These are phyloP conservation scores for Naja naja DNA, from an alignment of 2,113 vertebrate genomes.

Conservation along the genomic window DNA sequence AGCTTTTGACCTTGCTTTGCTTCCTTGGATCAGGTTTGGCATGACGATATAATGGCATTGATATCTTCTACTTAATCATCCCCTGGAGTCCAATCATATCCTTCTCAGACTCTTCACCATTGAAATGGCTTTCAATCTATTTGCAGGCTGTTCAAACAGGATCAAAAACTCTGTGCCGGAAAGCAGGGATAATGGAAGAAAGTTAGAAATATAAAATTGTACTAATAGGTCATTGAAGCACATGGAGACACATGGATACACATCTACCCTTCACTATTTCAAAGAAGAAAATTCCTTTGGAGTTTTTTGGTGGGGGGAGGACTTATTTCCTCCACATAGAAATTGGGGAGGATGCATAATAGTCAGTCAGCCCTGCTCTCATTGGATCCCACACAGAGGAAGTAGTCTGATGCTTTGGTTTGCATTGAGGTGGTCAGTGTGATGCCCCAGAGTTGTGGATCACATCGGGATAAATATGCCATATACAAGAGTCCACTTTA, in stretches of 20 bases:
- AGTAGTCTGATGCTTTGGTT: neutral
- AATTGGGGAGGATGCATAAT: neutral
- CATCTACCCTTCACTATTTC: neutral
- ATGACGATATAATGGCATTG: conserved; percentile 34
- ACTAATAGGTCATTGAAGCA: neutral
- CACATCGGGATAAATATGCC: neutral
- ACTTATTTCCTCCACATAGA: neutral
- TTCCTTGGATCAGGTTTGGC: conserved; percentile 50
- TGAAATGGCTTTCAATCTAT: conserved; percentile 35
- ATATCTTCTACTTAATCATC: conserved; percentile 39
- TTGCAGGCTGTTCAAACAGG: neutral
- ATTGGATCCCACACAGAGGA: neutral
- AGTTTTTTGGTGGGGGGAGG: too few species aligned
- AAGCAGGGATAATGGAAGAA: conserved; percentile 17
- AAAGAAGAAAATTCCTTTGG: neutral
- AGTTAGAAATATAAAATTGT: neutral
- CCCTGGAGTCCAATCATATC: conserved; percentile 38
- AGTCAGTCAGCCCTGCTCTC: neutral
- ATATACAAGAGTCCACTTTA: too few species aligned
- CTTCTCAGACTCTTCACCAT: conserved; percentile 42
- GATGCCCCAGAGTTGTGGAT: neutral
- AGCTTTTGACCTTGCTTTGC: conserved; percentile 28
- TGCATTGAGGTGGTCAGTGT: neutral
- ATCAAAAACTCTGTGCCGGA: neutral
- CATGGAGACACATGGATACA: neutral